These are phyloP conservation scores for Sinonovacula constricta DNA, from an alignment of 1,140 invertebrate genomes.

Conservation along the genomic window DNA sequence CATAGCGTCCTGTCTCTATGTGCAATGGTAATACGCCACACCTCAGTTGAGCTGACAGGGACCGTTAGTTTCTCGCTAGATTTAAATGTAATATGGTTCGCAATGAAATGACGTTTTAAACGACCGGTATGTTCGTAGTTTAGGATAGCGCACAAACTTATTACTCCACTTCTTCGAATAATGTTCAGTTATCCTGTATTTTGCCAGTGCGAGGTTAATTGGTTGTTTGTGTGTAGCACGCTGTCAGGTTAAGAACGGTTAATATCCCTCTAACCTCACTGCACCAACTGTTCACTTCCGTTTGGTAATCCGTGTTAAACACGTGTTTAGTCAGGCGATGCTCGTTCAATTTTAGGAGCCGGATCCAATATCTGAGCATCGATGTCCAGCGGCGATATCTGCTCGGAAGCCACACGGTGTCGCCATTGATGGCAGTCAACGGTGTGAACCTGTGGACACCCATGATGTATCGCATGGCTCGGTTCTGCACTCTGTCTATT, in stretches of 20 bases:
- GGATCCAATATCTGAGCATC: constrained; percentile 30
- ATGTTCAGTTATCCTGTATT: not conserved
- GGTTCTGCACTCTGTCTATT: constrained; percentile 14
- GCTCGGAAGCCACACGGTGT: constrained; percentile 27
- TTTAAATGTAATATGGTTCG: too few species aligned
- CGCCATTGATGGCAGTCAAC: not conserved
- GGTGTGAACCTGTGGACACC: constrained; percentile 27
- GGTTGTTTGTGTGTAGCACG: not conserved
- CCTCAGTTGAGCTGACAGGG: too few species aligned
- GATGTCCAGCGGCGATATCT: not conserved
- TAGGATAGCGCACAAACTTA: not conserved
- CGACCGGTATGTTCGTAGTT: constrained; percentile 16
- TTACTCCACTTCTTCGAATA: not conserved
- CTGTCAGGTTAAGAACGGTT: not conserved
- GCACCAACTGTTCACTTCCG: not conserved
- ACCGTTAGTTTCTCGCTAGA: too few species aligned
- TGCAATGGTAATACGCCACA: too few species aligned
- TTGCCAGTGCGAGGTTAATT: not conserved
- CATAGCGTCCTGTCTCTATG: too few species aligned
- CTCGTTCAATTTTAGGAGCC: constrained; percentile 10
- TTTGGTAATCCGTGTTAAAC: constrained; percentile 5
- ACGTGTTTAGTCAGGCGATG: constrained; percentile 2
- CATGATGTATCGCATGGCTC: constrained; percentile 26
- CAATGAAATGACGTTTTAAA: constrained; percentile 7
- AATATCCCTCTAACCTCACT: constrained; percentile 7